Evolutionary conservation across 2,113 vertebrate species (phyloP).

Genomic region (Sterna hirundo): DNA sequence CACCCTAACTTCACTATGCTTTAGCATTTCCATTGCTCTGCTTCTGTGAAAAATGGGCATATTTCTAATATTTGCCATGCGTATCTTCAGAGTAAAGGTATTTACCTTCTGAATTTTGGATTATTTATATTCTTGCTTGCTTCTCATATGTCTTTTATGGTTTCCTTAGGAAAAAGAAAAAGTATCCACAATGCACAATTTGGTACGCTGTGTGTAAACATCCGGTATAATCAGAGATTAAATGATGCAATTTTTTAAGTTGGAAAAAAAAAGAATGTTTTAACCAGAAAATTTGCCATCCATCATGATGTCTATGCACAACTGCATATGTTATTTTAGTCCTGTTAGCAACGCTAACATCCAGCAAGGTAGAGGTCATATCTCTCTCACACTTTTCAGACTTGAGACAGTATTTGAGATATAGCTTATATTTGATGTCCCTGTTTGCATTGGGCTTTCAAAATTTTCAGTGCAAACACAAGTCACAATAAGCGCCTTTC

Average conservation of each 20-base stretch:
- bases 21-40: background rate
- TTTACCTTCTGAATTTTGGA: conserved; percentile 36
- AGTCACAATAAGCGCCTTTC: conserved; percentile 32
- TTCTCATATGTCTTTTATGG: background rate
- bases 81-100: conserved; percentile 12
- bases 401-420: background rate
- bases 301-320: background rate
- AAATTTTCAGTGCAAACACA: conserved; percentile 64
- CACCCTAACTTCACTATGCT: background rate
- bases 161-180: background rate
- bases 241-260: background rate
- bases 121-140: conserved; percentile 42
- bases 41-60: background rate
- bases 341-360: conserved; percentile 1
- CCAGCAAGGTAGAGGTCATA: conserved; percentile 5
- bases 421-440: conserved; percentile 39
- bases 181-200: background rate
- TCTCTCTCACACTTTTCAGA: conserved; percentile 40
- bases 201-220: background rate
- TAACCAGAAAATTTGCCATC: background rate
- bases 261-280: background rate
- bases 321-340: background rate
- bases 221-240: background rate
- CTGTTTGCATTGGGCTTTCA: conserved; percentile 53
- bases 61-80: conserved; percentile 47